Evolutionary conservation across 2,888 invertebrate species (phyloP), one percentile per base, ranked within the genome.

Genomic region (Pardosa pseudoannulata): DNA sequence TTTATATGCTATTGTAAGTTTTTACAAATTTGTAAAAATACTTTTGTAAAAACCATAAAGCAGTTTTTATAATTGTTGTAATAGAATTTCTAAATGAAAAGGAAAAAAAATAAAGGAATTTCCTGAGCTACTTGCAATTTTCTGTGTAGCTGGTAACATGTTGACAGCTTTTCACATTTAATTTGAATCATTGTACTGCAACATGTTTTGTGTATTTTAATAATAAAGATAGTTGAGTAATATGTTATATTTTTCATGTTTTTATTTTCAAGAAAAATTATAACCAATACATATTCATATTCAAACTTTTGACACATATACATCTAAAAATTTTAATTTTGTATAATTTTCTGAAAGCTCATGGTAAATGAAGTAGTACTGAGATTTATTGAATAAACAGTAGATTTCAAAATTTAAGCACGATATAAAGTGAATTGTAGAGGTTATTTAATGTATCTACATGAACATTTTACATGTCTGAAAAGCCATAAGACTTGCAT

Each of bases 131-230:
- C 83, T 83, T 78, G 83, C 73, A 72, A 74, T 83, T 78, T 78
- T 76, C 72, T 78, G 78, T 83, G 83, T 83, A 83, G 83, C 36
- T 78, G 13, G 64, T 83, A 67, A 83, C 83, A 83, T 83, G 83
- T 83, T 83, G 83, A 72, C 78, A 78, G 83, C 83, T 83, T 83
- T 83, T 78, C 78, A 72, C 71, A 68, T 46, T 70, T 79, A 62
- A 85, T 85, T 85, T 85, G 62, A 72, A 85, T 79, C 70, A 78
- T 72, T 74, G 82, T 82, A 78, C 79, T 85, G 79, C 85, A 85
- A 85, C 79, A 79, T 85, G 79, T 79, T 85, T 79, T 79, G 85
- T 85, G 85, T 85, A 85, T 85, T 85, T 85, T 85, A 85, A 85
- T 85, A 85, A 85, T 85, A 85, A 85, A 85, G 56, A 85, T 79